These are phyloP conservation scores for Bombus sylvicola DNA, from an alignment of 1,140 invertebrate species.

Conservation along the genomic window DNA sequence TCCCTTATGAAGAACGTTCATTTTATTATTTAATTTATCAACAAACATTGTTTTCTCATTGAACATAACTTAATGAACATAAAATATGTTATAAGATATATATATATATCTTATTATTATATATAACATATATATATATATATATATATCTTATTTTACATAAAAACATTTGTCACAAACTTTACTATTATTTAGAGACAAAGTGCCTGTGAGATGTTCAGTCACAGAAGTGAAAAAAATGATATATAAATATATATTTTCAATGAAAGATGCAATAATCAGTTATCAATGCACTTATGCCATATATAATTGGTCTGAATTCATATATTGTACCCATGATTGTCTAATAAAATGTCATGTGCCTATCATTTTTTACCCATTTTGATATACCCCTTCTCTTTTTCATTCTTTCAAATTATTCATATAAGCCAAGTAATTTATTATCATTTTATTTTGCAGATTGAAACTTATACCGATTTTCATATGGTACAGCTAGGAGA, in stretches of 20 bases:
- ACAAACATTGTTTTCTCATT: slow-evolving; percentile 19
- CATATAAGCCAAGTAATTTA: background rate
- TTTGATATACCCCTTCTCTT: background rate
- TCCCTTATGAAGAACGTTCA: slow-evolving; percentile 1
- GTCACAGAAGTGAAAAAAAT: slow-evolving; percentile 63
- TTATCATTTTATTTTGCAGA: slow-evolving; percentile 24
- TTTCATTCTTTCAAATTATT: slow-evolving; percentile 7
- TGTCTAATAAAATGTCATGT: slow-evolving; percentile 75
- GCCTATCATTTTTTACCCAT: slow-evolving; percentile 57
- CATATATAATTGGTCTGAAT: slow-evolving; percentile 66
- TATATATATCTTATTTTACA: slow-evolving; percentile 48
- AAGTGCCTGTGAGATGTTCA: slow-evolving; percentile 77
- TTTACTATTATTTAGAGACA: slow-evolving; percentile 70
- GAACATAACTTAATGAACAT: slow-evolving; percentile 37
- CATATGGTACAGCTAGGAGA: slow-evolving; percentile 16
- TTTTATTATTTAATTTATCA: slow-evolving; percentile 33
- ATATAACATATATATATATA: background rate
- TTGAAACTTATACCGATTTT: slow-evolving; percentile 25
- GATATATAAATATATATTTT: slow-evolving; percentile 72
- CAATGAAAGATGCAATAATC: slow-evolving; percentile 73
- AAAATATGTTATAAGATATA: slow-evolving; percentile 55
- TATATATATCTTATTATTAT: too few species aligned
- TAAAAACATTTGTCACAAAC: slow-evolving; percentile 64
- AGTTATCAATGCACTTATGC: slow-evolving; percentile 67
- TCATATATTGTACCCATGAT: slow-evolving; percentile 72